These are phyloP conservation scores for Troides helena DNA, from an alignment of 2,888 invertebrate species.

Conservation along the genomic window DNA sequence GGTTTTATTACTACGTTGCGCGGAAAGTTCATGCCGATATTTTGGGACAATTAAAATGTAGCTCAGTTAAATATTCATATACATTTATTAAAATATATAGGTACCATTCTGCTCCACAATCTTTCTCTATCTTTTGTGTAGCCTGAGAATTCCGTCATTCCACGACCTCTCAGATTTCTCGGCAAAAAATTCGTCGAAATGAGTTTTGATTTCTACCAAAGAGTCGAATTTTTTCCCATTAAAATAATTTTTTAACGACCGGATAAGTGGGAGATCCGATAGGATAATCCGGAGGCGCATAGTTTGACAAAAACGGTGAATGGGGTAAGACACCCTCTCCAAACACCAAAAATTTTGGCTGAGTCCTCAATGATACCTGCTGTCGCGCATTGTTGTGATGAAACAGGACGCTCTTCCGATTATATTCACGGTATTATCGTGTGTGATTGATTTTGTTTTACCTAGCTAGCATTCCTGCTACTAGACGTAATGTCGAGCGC, in stretches of 20 bases:
- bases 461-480: too few species aligned
- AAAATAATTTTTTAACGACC: not conserved
- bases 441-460: too few species aligned
- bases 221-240: not conserved
- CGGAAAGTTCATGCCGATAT: too few species aligned
- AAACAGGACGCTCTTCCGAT: too few species aligned
- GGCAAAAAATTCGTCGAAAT: too few species aligned
- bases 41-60: not conserved
- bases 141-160: too few species aligned
- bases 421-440: too few species aligned
- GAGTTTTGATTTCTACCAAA: too few species aligned
- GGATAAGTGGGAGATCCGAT: not conserved
- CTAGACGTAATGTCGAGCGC: too few species aligned
- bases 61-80: not conserved
- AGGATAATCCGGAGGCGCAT: not conserved
- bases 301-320: not conserved
- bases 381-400: too few species aligned
- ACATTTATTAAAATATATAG: not conserved
- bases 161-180: too few species aligned
- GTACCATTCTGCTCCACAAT: not conserved
- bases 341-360: not conserved
- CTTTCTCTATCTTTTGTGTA: not conserved
- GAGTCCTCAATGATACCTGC: not conserved
- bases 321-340: not conserved
- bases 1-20: too few species aligned